phyloP scores from a whole-genome alignment of 2,888 invertebrate species.

The Platycheirus rosarum region DNA sequence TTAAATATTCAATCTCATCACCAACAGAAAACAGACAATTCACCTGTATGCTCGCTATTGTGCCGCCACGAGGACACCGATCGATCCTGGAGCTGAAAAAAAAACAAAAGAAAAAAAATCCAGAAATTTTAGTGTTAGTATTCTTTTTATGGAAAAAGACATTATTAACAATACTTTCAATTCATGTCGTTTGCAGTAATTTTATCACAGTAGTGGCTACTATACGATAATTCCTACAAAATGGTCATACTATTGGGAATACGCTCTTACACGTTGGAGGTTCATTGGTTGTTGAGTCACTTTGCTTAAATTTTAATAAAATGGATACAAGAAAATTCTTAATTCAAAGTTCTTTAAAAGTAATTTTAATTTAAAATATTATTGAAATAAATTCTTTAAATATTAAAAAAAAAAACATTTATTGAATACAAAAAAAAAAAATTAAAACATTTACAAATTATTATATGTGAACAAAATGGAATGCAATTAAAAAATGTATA shows the following conservation, averaged over 20 bases:
- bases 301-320: conserved; percentile 73
- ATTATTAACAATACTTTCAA: conserved; percentile 71
- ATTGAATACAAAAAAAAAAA: conserved; percentile 10
- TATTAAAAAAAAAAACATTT: conserved; percentile 7
- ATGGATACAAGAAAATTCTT: conserved; percentile 71
- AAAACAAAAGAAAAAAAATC: conserved; percentile 49
- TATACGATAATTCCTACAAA: conserved; percentile 74
- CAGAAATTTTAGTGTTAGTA: conserved; percentile 64
- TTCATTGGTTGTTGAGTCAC: conserved; percentile 74
- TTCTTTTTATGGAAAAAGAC: conserved; percentile 41
- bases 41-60: conserved; percentile 87
- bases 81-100: conserved; percentile 88
- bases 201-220: conserved; percentile 74
- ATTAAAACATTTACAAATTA: neutral
- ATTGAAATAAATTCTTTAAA: conserved; percentile 12
- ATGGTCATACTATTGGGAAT: conserved; percentile 74
- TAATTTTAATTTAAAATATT: conserved; percentile 27
- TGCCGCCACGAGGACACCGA: conserved; percentile 90
- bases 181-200: conserved; percentile 74
- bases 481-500: neutral
- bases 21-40: conserved; percentile 92
- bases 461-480: neutral
- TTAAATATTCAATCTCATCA: conserved; percentile 83
- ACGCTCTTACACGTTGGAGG: conserved; percentile 75
- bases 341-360: conserved; percentile 55